These are phyloP conservation scores for Chelonus formosanus DNA, from an alignment of 2,888 invertebrate species.

Conservation along the genomic window DNA sequence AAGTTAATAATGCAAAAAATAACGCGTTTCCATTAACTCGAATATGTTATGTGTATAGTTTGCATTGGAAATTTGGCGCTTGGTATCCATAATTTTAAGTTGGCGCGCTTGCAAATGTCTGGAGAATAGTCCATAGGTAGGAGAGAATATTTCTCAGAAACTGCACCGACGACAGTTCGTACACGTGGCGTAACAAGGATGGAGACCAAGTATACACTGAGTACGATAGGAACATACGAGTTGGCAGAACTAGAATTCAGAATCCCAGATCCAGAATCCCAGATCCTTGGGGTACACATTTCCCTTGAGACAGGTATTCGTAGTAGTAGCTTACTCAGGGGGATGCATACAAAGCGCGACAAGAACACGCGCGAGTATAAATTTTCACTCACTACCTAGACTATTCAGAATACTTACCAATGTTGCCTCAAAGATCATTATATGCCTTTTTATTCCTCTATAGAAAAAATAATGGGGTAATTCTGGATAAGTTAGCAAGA, in stretches of 20 bases:
- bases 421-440: background rate
- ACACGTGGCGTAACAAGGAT: constrained; percentile 17
- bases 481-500: too few species aligned
- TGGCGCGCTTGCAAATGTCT: constrained; percentile 31
- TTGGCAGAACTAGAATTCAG: constrained; percentile 25
- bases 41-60: background rate
- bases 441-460: background rate
- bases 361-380: constrained; percentile 34
- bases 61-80: constrained; percentile 8
- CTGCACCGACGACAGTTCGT: constrained; percentile 28
- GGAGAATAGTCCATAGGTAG: constrained; percentile 22
- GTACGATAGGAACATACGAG: constrained; percentile 21
- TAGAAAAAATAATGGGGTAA: too few species aligned
- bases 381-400: constrained; percentile 28
- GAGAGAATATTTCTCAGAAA: constrained; percentile 27
- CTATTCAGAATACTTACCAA: constrained; percentile 11
- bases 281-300: constrained; percentile 26
- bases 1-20: too few species aligned
- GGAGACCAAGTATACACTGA: constrained; percentile 24
- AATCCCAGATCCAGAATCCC: constrained; percentile 32
- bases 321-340: constrained; percentile 22
- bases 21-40: too few species aligned
- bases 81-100: constrained; percentile 31
- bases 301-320: constrained; percentile 31
- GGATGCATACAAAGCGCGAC: constrained; percentile 38